Percentiles rank a stretch among this genome's conserved stretches.
phyloP scores from a whole-genome alignment of 2,113 vertebrate genomes.

The Gambusia holbrooki region DNA sequence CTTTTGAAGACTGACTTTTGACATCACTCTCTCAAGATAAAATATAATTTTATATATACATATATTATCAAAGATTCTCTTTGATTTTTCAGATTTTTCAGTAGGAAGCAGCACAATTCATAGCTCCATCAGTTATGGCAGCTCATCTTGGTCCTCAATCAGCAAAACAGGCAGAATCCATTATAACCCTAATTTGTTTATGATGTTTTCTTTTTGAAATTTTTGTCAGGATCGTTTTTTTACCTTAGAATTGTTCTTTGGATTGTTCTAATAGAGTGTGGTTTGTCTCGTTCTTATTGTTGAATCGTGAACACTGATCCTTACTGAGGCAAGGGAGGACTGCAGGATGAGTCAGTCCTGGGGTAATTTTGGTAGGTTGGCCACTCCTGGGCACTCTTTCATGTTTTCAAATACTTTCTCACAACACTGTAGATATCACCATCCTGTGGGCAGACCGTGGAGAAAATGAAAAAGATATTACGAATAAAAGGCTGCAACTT shows the following conservation, averaged over 20 bases:
- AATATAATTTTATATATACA: too few relatives aligned
- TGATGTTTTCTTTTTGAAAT: too few relatives aligned
- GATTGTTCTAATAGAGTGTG: background rate
- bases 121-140: too few relatives aligned
- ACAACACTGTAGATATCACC: background rate
- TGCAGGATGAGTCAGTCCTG: background rate
- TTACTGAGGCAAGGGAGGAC: background rate
- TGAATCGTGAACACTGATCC: background rate
- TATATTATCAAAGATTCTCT: too few relatives aligned
- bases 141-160: background rate
- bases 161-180: too few relatives aligned
- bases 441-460: background rate
- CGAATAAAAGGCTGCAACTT: conserved; percentile 10
- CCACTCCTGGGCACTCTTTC: background rate
- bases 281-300: background rate
- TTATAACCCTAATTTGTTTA: too few relatives aligned
- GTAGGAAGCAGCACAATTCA: too few relatives aligned
- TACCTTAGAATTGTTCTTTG: too few relatives aligned
- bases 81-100: too few relatives aligned
- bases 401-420: background rate
- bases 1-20: too few relatives aligned
- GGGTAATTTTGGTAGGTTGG: background rate
- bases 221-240: too few relatives aligned
- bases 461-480: conserved; percentile 7
- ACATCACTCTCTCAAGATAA: too few relatives aligned